These are phyloP conservation scores for Campoplex capitator DNA, from an alignment of 2,888 invertebrate species.

Conservation along the genomic window DNA sequence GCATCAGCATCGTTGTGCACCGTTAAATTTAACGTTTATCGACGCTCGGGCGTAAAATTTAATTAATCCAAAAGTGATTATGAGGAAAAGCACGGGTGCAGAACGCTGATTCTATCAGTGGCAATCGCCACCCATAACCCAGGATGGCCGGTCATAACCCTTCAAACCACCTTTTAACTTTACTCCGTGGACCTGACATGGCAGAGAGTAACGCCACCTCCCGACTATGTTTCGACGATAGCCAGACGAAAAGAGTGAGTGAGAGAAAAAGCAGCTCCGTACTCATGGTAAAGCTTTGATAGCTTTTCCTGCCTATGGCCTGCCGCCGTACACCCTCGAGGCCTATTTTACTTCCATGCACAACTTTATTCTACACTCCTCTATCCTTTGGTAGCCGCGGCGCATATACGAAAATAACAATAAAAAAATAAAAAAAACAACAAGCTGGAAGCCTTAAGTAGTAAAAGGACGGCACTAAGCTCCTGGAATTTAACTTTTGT, in stretches of 20 bases:
- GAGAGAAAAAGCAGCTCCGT: slow-evolving; percentile 34
- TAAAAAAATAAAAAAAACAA: background rate
- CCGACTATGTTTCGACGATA: slow-evolving; percentile 4
- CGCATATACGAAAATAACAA: background rate
- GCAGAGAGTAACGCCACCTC: slow-evolving; percentile 71
- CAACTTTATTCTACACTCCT: slow-evolving; percentile 16
- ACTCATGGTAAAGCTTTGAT: slow-evolving; percentile 77
- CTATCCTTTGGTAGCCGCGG: background rate
- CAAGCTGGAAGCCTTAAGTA: background rate
- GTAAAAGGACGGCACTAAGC: background rate
- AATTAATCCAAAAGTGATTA: slow-evolving; percentile 85
- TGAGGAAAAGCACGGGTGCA: slow-evolving; percentile 80
- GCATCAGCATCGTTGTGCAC: slow-evolving; percentile 69
- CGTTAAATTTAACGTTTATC: slow-evolving; percentile 85
- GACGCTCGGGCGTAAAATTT: slow-evolving; percentile 82
- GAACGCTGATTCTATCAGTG: slow-evolving; percentile 83
- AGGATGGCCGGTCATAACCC: slow-evolving; percentile 83
- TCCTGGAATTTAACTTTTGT: background rate
- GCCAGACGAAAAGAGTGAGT: slow-evolving; percentile 27
- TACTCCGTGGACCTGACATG: slow-evolving; percentile 83
- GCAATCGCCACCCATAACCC: slow-evolving; percentile 83
- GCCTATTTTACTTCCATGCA: slow-evolving; percentile 68
- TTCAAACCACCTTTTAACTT: slow-evolving; percentile 81
- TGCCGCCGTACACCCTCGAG: slow-evolving; percentile 61
- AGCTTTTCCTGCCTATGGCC: slow-evolving; percentile 70